A percentile compares a stretch with the other conserved stretches of the same genome.
These are phyloP conservation scores for Drosophila demipolita DNA, from an alignment of 2,888 invertebrate genomes.

Conservation along the genomic window DNA sequence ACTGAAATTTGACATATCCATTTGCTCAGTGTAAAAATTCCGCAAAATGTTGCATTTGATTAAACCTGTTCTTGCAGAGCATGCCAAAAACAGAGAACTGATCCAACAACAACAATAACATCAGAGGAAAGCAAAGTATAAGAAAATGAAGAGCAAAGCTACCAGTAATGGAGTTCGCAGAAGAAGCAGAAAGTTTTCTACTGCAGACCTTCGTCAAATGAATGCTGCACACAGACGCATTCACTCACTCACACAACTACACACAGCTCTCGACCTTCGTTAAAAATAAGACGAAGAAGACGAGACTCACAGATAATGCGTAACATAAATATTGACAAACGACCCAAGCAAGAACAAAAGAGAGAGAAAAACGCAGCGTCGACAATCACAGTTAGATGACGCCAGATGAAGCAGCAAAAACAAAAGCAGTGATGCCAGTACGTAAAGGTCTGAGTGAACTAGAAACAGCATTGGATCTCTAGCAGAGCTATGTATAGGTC, in stretches of 20 bases:
- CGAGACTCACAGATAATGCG: slow-evolving; percentile 28
- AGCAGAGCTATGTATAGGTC: not conserved
- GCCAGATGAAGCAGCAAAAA: slow-evolving; percentile 6
- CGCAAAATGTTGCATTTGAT: slow-evolving; percentile 16
- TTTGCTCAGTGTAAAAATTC: slow-evolving; percentile 28
- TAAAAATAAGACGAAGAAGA: slow-evolving; percentile 5
- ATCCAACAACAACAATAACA: slow-evolving; percentile 1
- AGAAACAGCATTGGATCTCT: slow-evolving; percentile 7
- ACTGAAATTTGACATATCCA: not conserved
- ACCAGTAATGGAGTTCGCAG: not conserved
- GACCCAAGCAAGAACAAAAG: slow-evolving; percentile 27
- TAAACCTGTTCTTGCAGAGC: slow-evolving; percentile 31
- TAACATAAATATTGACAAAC: slow-evolving; percentile 68
- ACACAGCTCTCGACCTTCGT: slow-evolving; percentile 57
- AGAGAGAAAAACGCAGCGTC: slow-evolving; percentile 11
- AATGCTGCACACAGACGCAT: slow-evolving; percentile 8
- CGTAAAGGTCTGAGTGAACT: slow-evolving; percentile 18
- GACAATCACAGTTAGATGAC: slow-evolving; percentile 46
- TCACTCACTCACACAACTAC: not conserved
- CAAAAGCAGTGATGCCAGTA: slow-evolving; percentile 22
- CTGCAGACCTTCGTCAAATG: slow-evolving; percentile 51
- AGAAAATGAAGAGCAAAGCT: not conserved
- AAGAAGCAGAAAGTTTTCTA: slow-evolving; percentile 23
- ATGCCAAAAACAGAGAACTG: slow-evolving; percentile 7
- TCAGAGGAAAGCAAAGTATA: not conserved